These are phyloP conservation scores for Neoniphon sammara DNA, from an alignment of 2,797 vertebrate species.

Conservation along the genomic window DNA sequence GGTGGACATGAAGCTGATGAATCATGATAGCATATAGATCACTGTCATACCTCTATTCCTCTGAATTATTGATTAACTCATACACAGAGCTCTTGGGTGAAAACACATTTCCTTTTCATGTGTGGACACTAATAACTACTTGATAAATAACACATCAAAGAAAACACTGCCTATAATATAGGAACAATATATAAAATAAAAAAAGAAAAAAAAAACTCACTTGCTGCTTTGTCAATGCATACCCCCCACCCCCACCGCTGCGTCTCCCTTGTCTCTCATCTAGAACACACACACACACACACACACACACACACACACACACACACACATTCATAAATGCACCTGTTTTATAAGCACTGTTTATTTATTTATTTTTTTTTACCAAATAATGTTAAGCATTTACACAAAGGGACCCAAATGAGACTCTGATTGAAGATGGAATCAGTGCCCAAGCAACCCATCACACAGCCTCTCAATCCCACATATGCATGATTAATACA, in stretches of 20 bases:
- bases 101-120: constrained; percentile 58
- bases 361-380: constrained; percentile 72
- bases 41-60: constrained; percentile 64
- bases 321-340: constrained; percentile 37
- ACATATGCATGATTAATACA: constrained; percentile 84
- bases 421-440: constrained; percentile 80
- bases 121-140: constrained; percentile 47
- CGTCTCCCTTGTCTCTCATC: constrained; percentile 1
- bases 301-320: constrained; percentile 25
- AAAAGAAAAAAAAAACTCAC: constrained; percentile 21
- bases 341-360: constrained; percentile 59
- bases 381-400: constrained; percentile 77
- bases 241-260: constrained; percentile 7
- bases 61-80: constrained; percentile 74
- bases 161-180: constrained; percentile 54
- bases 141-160: constrained; percentile 57
- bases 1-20: constrained; percentile 63
- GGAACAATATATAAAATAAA: constrained; percentile 39
- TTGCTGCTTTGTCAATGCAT: constrained; percentile 4
- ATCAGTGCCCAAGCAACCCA: constrained; percentile 73
- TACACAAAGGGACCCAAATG: constrained; percentile 77
- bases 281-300: too few species aligned
- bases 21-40: constrained; percentile 70
- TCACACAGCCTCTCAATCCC: constrained; percentile 77
- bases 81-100: constrained; percentile 48